These are phyloP conservation scores for Drosophila ananassae DNA, from an alignment of 1,140 invertebrate genomes.

Conservation along the genomic window DNA sequence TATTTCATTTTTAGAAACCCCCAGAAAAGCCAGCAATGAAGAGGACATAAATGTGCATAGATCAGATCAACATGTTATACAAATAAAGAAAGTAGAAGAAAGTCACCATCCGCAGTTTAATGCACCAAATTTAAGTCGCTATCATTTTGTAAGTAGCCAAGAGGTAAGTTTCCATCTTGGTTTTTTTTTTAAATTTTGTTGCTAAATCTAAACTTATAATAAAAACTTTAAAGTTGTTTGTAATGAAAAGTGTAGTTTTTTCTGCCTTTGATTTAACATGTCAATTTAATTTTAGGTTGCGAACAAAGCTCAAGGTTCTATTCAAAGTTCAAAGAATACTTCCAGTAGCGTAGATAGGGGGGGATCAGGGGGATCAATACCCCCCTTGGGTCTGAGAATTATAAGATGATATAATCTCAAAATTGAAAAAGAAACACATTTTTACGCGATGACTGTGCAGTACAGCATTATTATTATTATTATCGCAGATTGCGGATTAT, in stretches of 20 bases:
- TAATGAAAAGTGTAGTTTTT: no score
- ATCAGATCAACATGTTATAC: constrained; percentile 29
- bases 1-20: constrained; percentile 9
- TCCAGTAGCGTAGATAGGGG: no score
- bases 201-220: no score
- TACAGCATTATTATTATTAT: no score
- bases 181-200: no score
- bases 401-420: no score
- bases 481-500: no score
- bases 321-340: constrained; percentile 21
- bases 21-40: constrained; percentile 11
- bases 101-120: constrained; percentile 77
- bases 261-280: neutral
- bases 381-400: no score
- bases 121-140: constrained; percentile 86
- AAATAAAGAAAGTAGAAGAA: constrained; percentile 42
- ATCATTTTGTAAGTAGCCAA: constrained; percentile 87
- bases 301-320: constrained; percentile 35
- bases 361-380: no score
- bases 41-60: constrained; percentile 8
- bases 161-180: constrained; percentile 79
- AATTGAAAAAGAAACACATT: no score
- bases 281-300: constrained; percentile 43
- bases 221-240: no score
- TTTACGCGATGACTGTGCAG: no score